A percentile compares a stretch with the other conserved stretches of the same genome.
Evolutionary conservation across 2,888 invertebrate species (phyloP).

Genomic region (Meghimatium bilineatum): DNA sequence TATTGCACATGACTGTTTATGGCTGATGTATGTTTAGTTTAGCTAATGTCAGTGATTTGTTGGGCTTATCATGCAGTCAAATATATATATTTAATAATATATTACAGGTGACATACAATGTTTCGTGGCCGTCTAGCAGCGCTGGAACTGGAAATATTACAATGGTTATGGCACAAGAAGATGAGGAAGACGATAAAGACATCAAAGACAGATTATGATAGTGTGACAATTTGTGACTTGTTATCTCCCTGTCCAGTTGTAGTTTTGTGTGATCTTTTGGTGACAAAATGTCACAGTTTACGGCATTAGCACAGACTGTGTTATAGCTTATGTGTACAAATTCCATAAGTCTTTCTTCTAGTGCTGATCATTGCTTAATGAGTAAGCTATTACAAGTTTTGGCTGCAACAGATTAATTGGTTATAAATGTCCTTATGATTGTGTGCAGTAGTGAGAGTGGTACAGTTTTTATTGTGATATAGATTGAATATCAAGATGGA

Average conservation of each 20-base stretch:
- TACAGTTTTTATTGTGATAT: too few species aligned
- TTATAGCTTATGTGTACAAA: not conserved
- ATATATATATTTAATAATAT: not conserved
- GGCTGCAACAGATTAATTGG: too few species aligned
- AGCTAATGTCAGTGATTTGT: not conserved
- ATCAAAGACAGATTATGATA: constrained; percentile 43
- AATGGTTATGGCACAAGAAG: constrained; percentile 46
- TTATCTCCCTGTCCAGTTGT: not conserved
- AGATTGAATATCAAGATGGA: too few species aligned
- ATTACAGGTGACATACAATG: constrained; percentile 56
- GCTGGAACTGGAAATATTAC: constrained; percentile 32
- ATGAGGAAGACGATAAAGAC: constrained; percentile 48
- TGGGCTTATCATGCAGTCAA: not conserved
- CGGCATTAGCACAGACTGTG: not conserved
- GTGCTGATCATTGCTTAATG: not conserved
- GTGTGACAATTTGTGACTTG: not conserved
- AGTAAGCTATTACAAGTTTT: not conserved
- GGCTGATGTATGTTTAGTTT: too few species aligned
- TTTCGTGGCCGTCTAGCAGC: constrained; percentile 56
- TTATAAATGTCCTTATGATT: too few species aligned
- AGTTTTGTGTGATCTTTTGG: not conserved
- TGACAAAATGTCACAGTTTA: not conserved
- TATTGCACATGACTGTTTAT: too few species aligned
- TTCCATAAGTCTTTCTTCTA: constrained; percentile 8
- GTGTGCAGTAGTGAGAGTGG: too few species aligned